Base-by-base conservation (phyloP, 2,888 invertebrate species). In the Fragum fragum region DNA sequence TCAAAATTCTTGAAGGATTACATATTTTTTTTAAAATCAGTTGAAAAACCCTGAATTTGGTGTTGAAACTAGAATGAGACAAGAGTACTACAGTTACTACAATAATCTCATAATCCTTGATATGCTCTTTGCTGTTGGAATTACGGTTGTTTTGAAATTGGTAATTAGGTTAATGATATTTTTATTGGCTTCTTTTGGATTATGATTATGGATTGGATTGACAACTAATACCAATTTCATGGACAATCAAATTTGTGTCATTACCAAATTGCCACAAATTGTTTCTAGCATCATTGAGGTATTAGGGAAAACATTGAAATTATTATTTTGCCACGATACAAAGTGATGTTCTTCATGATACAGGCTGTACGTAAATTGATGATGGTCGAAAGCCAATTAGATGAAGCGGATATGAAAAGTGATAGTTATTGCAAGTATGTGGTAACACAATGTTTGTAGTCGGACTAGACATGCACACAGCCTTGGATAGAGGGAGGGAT, bases 321-420 rank as follows among this genome's bases (percentile, higher is more conserved):
- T 9, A 14, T 18, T 47, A 14, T 32, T 61, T 5, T 32, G 36
- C n/a, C 18, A 32, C 29, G 61, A 32, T 61, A 61, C 61, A 61
- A 57, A 61, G 36, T 26, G n/a, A 18, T 66, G 47, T 72, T 68
- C 42, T 66, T 66, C 39, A 42, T 66, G 26, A 28, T 28, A 75
- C 87, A 99, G 99, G 98, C 99, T 96, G 99, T 99, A 96, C 98
- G 99, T 97, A 99, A 99, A 97, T 97, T 99, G 97, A 83, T 90
- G 76, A 85, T 94, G 72, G 82, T 88, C 55, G 93, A 94, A 82
- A 79, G 84, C 74, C 93, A 93, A 61, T 89, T 94, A 84, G 94
- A 94, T 84, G 80, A 90, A 70, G 85, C 91, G 28, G 94, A 94
- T 77, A 91, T 92, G 66, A 88, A 91, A 76, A 89, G 91, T 52